Evolutionary conservation across 2,888 invertebrate species (phyloP).

Genomic region (Rotaria magnacalcarata): DNA sequence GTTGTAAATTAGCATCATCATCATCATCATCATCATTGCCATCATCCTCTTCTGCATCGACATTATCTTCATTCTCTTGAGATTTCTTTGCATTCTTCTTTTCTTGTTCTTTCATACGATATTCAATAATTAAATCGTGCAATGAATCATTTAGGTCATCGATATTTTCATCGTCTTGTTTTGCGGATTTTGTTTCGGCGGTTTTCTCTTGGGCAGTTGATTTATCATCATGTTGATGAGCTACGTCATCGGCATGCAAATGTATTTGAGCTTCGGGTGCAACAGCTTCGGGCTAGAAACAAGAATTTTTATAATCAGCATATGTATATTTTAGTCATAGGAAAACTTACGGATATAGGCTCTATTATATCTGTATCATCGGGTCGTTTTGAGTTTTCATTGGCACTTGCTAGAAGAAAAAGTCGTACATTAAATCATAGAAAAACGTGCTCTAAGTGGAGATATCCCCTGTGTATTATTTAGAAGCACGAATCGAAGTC

Average conservation of each 20-base stretch:
- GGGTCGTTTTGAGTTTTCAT: background rate
- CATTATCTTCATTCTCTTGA: background rate
- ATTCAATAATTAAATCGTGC: slow-evolving; percentile 23
- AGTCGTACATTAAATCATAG: background rate
- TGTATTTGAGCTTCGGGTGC: slow-evolving; percentile 13
- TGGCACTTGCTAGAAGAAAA: background rate
- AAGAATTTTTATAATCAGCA: background rate
- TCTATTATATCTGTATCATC: background rate
- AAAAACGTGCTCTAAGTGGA: too few species aligned
- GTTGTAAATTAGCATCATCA: slow-evolving; percentile 3
- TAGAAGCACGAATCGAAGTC: too few species aligned
- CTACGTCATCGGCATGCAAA: background rate
- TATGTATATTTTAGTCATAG: background rate
- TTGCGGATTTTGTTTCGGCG: background rate
- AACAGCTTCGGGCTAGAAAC: background rate
- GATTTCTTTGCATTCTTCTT: background rate
- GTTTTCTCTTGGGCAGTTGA: background rate
- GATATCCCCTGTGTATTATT: too few species aligned
- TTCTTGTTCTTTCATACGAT: background rate
- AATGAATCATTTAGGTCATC: background rate
- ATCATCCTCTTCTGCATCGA: background rate
- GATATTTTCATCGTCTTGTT: background rate
- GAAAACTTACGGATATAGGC: background rate
- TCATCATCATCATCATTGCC: background rate
- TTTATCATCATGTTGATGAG: background rate